Evolutionary conservation across 2,113 vertebrate genomes (phyloP).

Genomic region (Pipra filicauda): DNA sequence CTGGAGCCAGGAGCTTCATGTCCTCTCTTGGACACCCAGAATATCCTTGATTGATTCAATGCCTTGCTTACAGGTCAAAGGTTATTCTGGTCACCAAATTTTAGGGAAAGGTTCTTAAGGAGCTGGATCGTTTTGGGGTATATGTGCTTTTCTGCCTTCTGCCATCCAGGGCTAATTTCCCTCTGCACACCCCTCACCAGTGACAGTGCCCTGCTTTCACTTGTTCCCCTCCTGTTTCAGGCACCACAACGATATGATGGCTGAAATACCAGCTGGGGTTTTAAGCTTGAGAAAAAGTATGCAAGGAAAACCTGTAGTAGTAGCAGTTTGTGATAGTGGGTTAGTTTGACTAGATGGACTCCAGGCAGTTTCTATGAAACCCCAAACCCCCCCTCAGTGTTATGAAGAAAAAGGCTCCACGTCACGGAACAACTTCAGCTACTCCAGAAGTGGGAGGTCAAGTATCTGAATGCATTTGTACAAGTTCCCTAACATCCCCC

Average conservation of each 20-base stretch:
- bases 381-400: neutral
- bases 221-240: neutral
- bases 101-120: neutral
- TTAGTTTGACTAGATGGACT: neutral
- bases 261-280: neutral
- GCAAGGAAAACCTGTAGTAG: neutral
- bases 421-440: neutral
- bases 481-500: neutral
- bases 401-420: neutral
- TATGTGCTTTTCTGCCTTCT: neutral
- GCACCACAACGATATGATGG: neutral
- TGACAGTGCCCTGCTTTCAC: neutral
- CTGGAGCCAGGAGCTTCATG: neutral
- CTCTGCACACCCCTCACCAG: neutral
- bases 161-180: neutral
- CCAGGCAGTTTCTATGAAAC: neutral
- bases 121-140: neutral
- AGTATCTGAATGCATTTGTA: neutral
- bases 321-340: neutral
- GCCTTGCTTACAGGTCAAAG: neutral
- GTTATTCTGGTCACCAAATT: neutral
- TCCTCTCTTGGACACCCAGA: neutral
- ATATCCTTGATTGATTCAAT: neutral
- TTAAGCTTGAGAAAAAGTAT: neutral
- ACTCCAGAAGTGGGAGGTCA: neutral